Conservation (phyloP, 2,113 vertebrate genomes). For the Lophius piscatorius region DNA sequence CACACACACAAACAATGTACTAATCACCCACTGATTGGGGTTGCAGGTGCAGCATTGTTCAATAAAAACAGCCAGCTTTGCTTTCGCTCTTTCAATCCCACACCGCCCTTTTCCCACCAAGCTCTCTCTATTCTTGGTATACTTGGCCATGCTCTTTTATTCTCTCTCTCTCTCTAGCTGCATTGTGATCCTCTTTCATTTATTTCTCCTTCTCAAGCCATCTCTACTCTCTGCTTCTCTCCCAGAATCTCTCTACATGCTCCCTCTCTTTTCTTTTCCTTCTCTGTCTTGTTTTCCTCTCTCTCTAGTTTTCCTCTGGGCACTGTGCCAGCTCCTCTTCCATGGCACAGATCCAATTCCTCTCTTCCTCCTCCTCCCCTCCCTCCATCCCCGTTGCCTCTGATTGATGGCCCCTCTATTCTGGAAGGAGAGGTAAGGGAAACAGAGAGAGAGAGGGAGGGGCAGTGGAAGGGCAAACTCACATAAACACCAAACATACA, state of each 20-base stretch:
- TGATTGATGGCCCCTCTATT: slow-evolving; percentile 82
- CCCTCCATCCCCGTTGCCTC: slow-evolving; percentile 61
- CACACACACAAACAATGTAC: slow-evolving; percentile 28
- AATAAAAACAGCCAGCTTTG: slow-evolving; percentile 43
- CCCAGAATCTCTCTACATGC: slow-evolving; percentile 41
- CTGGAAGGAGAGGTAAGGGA: slow-evolving; percentile 74
- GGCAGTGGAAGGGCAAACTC: slow-evolving; percentile 45
- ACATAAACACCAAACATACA: slow-evolving; percentile 25
- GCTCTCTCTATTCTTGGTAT: slow-evolving; percentile 44
- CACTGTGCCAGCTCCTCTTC: slow-evolving; percentile 73
- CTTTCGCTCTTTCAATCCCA: slow-evolving; percentile 37
- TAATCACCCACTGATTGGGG: slow-evolving; percentile 74
- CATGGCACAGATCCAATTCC: slow-evolving; percentile 67
- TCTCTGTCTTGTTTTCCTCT: slow-evolving; percentile 47
- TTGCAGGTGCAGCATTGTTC: slow-evolving; percentile 48
- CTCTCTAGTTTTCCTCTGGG: slow-evolving; percentile 59
- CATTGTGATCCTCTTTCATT: slow-evolving; percentile 47
- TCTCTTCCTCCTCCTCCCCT: slow-evolving; percentile 45
- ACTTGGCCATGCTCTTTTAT: slow-evolving; percentile 62
- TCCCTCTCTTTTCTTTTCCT: slow-evolving; percentile 52
- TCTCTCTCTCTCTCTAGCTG: slow-evolving; percentile 45
- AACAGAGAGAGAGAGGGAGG: slow-evolving; percentile 37
- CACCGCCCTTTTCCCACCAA: slow-evolving; percentile 15
- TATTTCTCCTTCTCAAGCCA: slow-evolving; percentile 42
- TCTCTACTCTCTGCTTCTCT: slow-evolving; percentile 57